Conservation (phyloP, 2,888 invertebrate species). For the Stratiomys singularior region DNA sequence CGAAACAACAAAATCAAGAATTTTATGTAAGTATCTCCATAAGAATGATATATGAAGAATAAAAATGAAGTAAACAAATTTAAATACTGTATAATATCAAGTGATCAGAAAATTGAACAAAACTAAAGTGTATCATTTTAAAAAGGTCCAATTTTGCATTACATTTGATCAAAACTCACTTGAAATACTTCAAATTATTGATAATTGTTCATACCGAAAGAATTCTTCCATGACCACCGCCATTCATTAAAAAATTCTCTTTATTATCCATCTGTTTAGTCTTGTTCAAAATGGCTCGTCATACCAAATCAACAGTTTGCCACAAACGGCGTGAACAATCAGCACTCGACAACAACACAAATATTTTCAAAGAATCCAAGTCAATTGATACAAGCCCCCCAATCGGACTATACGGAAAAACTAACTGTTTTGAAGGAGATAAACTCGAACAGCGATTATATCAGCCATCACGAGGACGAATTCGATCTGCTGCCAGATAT, state of each 20-base stretch:
- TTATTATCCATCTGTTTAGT: conserved; percentile 1
- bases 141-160: too few relatives aligned
- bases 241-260: neutral
- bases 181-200: too few relatives aligned
- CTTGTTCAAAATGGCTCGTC: conserved; percentile 39
- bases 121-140: too few relatives aligned
- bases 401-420: conserved; percentile 21
- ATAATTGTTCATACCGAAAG: too few relatives aligned
- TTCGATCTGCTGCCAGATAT: neutral
- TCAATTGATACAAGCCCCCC: conserved; percentile 21
- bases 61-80: too few relatives aligned
- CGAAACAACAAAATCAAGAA: conserved; percentile 40
- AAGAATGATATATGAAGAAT: too few relatives aligned
- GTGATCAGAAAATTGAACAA: too few relatives aligned
- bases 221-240: too few relatives aligned
- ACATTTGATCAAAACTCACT: too few relatives aligned
- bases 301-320: conserved; percentile 19
- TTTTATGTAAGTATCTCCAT: conserved; percentile 37
- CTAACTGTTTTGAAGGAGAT: conserved; percentile 15
- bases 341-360: conserved; percentile 10
- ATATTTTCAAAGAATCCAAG: conserved; percentile 2
- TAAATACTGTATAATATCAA: too few relatives aligned
- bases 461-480: neutral
- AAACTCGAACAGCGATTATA: conserved; percentile 23
- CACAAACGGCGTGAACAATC: conserved; percentile 11